Percentiles rank a stretch among this genome's conserved stretches.
Conservation (phyloP, 1,140 invertebrate genomes). For the Contarinia nasturtii region DNA sequence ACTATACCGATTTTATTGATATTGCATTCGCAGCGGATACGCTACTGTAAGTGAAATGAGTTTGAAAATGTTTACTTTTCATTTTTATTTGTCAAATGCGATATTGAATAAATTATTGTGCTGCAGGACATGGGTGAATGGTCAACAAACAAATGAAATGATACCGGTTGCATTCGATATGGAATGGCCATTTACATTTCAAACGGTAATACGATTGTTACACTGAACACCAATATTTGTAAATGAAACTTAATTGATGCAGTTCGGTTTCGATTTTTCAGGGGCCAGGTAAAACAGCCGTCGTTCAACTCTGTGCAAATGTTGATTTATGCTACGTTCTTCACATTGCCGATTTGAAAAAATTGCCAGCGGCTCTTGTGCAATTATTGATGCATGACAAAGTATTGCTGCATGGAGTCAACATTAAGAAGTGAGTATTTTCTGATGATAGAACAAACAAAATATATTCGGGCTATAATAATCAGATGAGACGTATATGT, state of each 20-base stretch:
- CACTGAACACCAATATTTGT: no score
- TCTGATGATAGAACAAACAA: no score
- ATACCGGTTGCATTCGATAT: slow-evolving; percentile 37
- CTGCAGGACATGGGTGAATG: slow-evolving; percentile 27
- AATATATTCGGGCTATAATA: slow-evolving; percentile 3
- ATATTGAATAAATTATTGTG: background rate
- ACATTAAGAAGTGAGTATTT: slow-evolving; percentile 37
- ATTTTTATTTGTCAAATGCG: background rate
- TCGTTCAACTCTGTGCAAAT: slow-evolving; percentile 36
- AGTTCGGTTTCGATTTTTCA: no score
- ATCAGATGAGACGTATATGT: no score
- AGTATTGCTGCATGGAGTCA: slow-evolving; percentile 36
- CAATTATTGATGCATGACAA: slow-evolving; percentile 33
- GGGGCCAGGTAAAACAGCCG: slow-evolving; percentile 1
- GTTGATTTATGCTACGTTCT: slow-evolving; percentile 31
- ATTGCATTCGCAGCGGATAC: background rate
- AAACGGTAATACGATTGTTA: no score
- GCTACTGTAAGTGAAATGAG: background rate
- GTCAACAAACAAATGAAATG: slow-evolving; percentile 13
- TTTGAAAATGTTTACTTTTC: background rate
- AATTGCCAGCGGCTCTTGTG: slow-evolving; percentile 31
- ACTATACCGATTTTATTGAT: background rate
- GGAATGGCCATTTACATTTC: slow-evolving; percentile 36
- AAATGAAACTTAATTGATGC: no score
- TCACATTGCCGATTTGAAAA: slow-evolving; percentile 31